These are phyloP conservation scores for Menidia menidia DNA, from an alignment of 2,797 vertebrate species.

Conservation along the genomic window DNA sequence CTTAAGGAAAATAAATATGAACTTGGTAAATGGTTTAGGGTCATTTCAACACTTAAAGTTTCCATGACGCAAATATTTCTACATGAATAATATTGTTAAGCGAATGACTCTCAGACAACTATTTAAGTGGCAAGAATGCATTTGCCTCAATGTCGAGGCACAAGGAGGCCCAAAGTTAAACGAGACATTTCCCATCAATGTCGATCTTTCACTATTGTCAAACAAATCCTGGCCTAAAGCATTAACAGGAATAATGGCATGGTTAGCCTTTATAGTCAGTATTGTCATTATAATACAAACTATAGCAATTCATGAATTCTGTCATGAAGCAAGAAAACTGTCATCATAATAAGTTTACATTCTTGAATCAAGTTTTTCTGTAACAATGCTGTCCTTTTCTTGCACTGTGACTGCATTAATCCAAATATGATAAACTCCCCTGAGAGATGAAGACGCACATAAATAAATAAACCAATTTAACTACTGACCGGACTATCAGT, in stretches of 20 bases:
- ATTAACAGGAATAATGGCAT: no score
- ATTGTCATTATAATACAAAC: no score
- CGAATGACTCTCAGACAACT: neutral
- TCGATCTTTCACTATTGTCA: neutral
- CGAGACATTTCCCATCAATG: neutral
- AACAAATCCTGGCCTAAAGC: neutral
- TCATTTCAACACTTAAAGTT: neutral
- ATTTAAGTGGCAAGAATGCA: neutral
- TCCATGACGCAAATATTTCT: neutral
- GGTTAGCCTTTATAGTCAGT: no score
- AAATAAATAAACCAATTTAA: neutral
- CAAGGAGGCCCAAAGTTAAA: constrained; percentile 1
- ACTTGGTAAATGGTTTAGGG: neutral
- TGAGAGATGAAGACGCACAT: neutral
- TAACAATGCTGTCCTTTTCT: neutral
- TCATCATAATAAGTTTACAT: neutral
- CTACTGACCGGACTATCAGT: neutral
- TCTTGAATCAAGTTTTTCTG: neutral
- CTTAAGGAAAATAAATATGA: neutral
- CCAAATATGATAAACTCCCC: neutral
- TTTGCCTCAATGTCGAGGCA: neutral
- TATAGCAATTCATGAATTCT: neutral
- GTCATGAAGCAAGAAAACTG: neutral
- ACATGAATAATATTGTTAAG: neutral
- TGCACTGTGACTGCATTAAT: neutral